phyloP scores from a whole-genome alignment of 2,888 invertebrate genomes.

The Mimachlamys varia region DNA sequence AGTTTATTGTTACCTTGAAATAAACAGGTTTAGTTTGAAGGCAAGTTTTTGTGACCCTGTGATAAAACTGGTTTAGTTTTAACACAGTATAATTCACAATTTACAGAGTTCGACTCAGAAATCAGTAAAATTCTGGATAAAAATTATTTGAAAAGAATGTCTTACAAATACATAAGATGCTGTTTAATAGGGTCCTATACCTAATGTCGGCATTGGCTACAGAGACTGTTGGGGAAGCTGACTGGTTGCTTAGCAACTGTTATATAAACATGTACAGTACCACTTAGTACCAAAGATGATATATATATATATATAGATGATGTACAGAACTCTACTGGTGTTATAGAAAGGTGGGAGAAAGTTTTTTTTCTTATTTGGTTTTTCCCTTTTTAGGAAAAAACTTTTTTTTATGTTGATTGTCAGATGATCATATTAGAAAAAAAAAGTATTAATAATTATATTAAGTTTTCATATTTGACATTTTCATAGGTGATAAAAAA shows the following conservation, averaged over 20 bases:
- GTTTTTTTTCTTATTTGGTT: not conserved
- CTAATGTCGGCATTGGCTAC: no score
- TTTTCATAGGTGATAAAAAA: not conserved
- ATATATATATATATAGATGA: not conserved
- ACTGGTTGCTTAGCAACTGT: not conserved
- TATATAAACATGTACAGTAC: not conserved
- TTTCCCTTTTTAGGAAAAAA: not conserved
- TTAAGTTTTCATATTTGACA: not conserved
- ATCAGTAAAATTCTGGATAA: no score
- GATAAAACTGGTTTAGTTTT: no score
- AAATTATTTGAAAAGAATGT: no score
- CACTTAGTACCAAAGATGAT: slow-evolving; percentile 2
- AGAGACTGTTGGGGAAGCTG: not conserved
- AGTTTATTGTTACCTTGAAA: no score
- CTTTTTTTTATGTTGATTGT: not conserved
- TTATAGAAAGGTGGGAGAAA: not conserved
- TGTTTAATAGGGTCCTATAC: no score
- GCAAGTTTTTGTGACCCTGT: no score
- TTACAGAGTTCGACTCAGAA: no score
- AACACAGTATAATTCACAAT: no score
- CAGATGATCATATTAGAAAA: not conserved
- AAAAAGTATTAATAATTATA: not conserved
- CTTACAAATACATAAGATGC: no score
- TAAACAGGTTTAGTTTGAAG: no score
- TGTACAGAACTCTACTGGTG: not conserved